phyloP scores from a whole-genome alignment of 2,113 vertebrate species.

The Symphodus melops region DNA sequence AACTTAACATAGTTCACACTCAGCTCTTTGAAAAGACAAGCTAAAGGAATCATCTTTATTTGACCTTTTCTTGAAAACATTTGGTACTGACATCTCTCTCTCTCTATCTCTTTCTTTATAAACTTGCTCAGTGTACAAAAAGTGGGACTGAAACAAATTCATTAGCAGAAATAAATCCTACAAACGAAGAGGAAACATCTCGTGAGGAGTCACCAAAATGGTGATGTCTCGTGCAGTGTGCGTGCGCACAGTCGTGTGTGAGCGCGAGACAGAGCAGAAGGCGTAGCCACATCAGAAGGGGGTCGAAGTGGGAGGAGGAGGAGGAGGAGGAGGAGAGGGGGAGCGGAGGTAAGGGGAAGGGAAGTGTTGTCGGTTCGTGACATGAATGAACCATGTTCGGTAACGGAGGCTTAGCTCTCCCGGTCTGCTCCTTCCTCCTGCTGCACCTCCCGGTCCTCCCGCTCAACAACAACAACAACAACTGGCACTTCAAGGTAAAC shows the following conservation, averaged over 20 bases:
- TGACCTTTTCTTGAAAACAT: too few species aligned
- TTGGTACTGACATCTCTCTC: too few species aligned
- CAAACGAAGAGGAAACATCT: not conserved
- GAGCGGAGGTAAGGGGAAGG: conserved; percentile 46
- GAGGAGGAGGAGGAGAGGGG: conserved; percentile 31
- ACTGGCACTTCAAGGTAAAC: conserved; percentile 66
- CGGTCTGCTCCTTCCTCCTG: conserved; percentile 62
- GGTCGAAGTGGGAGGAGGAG: conserved; percentile 39
- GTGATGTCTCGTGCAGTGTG: not conserved
- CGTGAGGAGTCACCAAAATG: too few species aligned
- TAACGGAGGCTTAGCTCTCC: conserved; percentile 67
- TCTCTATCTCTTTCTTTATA: too few species aligned
- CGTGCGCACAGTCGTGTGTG: not conserved
- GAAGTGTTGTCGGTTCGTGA: conserved; percentile 49
- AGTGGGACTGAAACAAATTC: too few species aligned
- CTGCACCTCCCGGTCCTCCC: conserved; percentile 56
- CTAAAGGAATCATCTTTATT: too few species aligned
- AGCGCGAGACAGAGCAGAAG: conserved; percentile 1
- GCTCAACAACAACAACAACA: conserved; percentile 21
- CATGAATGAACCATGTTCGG: conserved; percentile 79
- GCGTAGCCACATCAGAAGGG: conserved; percentile 47
- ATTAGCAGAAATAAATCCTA: too few species aligned
- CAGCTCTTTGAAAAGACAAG: too few species aligned
- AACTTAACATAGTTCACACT: too few species aligned
- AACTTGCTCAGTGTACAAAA: too few species aligned